Conservation (phyloP, 2,797 vertebrate genomes). For the Poeciliopsis turneri region DNA sequence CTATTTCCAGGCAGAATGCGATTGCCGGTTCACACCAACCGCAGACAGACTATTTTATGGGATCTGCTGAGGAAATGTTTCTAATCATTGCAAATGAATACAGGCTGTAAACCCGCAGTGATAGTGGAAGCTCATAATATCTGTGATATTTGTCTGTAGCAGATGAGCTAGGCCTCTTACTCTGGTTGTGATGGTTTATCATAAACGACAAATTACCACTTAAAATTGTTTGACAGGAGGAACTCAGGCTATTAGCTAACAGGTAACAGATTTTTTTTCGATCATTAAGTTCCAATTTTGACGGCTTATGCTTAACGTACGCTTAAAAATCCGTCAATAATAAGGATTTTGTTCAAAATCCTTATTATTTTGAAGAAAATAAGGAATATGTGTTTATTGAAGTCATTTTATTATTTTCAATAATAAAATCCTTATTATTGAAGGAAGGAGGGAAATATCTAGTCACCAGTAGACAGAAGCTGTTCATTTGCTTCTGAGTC, state of each 20-base stretch:
- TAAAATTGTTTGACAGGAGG: background rate
- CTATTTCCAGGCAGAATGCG: slow-evolving; percentile 16
- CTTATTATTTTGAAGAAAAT: too few species aligned
- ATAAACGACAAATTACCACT: background rate
- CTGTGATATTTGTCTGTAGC: background rate
- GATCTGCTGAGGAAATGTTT: background rate
- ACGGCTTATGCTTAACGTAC: background rate
- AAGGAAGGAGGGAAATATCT: background rate
- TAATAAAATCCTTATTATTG: too few species aligned
- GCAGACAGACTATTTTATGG: slow-evolving; percentile 10
- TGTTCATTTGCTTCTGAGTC: background rate
- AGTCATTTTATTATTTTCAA: too few species aligned
- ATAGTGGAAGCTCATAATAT: background rate
- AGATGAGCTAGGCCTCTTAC: background rate
- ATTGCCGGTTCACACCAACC: background rate
- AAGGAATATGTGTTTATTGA: too few species aligned
- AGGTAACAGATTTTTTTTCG: background rate
- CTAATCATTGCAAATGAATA: background rate
- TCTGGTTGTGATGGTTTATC: background rate
- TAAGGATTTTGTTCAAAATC: too few species aligned
- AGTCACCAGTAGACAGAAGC: background rate
- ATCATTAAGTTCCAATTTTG: background rate
- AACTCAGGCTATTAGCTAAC: background rate
- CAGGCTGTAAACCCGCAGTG: background rate
- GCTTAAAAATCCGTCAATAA: background rate